Evolutionary conservation across 2,888 invertebrate genomes (phyloP).

Genomic region (Drosophila infuscata): DNA sequence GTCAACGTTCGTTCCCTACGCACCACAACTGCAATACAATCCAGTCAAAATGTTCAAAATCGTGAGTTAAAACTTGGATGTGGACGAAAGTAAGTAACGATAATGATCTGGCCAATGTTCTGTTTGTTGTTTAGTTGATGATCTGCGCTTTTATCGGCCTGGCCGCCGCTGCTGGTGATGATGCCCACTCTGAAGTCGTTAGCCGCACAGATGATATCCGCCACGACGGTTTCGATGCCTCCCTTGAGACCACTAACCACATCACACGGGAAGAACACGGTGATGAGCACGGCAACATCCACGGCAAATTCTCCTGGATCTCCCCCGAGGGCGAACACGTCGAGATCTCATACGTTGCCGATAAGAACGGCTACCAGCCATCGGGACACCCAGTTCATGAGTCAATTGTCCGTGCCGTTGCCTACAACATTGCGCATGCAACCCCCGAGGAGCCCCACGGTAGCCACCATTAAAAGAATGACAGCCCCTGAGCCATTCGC

Average conservation of each 20-base stretch:
- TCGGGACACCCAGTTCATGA: slow-evolving; percentile 44
- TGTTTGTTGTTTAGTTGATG: slow-evolving; percentile 50
- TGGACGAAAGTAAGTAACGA: not conserved
- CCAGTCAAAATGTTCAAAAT: slow-evolving; percentile 66
- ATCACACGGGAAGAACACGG: slow-evolving; percentile 62
- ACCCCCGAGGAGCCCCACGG: slow-evolving; percentile 11
- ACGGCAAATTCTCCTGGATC: slow-evolving; percentile 75
- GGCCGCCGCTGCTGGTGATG: slow-evolving; percentile 44
- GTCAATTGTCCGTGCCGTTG: slow-evolving; percentile 21
- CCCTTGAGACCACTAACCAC: slow-evolving; percentile 73
- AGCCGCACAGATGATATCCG: slow-evolving; percentile 62
- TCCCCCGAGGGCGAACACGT: slow-evolving; percentile 79
- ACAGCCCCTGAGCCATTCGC: not conserved
- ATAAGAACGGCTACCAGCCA: slow-evolving; percentile 81
- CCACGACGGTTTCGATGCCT: slow-evolving; percentile 73
- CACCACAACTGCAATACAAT: slow-evolving; percentile 34
- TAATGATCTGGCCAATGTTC: not conserved
- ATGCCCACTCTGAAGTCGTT: slow-evolving; percentile 38
- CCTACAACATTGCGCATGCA: slow-evolving; percentile 30
- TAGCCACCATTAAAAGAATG: slow-evolving; percentile 33
- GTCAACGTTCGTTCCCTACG: slow-evolving; percentile 47
- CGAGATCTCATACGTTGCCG: slow-evolving; percentile 73
- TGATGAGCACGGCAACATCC: slow-evolving; percentile 77
- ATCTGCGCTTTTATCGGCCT: slow-evolving; percentile 64
- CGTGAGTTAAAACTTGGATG: slow-evolving; percentile 43